Evolutionary conservation across 2,797 vertebrate species (phyloP).

Genomic region (Ceyx erithaca): DNA sequence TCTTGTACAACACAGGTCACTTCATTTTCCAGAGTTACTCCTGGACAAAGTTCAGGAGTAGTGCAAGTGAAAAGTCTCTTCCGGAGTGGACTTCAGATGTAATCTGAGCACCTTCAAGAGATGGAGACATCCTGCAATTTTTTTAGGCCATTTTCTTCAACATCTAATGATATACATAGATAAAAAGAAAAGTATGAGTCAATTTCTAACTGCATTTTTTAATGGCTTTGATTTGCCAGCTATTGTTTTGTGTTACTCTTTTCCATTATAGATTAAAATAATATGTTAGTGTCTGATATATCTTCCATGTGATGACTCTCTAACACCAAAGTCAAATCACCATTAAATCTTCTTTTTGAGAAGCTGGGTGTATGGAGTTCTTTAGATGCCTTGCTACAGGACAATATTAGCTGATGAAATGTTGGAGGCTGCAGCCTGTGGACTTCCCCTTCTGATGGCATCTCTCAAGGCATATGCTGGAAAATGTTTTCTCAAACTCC

Average conservation of each 20-base stretch:
- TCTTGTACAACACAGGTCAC: not conserved
- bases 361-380: not conserved
- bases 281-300: not conserved
- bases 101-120: not conserved
- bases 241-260: not conserved
- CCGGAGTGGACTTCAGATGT: not conserved
- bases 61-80: not conserved
- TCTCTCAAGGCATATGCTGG: not conserved
- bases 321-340: not conserved
- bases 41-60: not conserved
- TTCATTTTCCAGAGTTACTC: not conserved
- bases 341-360: not conserved
- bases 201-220: not conserved
- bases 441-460: not conserved
- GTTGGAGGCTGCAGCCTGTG: not conserved
- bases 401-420: not conserved
- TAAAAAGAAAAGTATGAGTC: not conserved
- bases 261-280: not conserved
- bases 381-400: not conserved
- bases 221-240: not conserved
- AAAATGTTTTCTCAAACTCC: not conserved
- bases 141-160: not conserved
- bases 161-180: not conserved
- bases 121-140: not conserved
- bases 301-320: not conserved